phyloP scores from a whole-genome alignment of 2,888 invertebrate species.

The Oegoconia quadripuncta region DNA sequence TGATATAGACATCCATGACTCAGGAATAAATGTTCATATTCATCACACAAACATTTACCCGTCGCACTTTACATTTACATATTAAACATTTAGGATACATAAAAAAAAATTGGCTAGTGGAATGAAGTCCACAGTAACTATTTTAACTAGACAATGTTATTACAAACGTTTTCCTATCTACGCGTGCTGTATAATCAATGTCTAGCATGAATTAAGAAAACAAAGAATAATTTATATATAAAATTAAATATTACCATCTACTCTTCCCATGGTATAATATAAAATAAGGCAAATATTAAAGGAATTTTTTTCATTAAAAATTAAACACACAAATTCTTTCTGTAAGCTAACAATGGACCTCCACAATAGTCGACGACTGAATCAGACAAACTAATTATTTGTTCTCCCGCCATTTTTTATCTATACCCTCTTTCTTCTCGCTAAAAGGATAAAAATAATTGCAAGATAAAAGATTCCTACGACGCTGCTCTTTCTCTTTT shows the following conservation, averaged over 20 bases:
- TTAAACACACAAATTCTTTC: conserved; percentile 11
- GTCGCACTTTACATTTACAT: too few relatives aligned
- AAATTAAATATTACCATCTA: background rate
- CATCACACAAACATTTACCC: too few relatives aligned
- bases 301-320: conserved; percentile 11
- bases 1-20: too few relatives aligned
- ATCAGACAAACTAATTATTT: conserved; percentile 71
- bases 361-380: conserved; percentile 31
- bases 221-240: background rate
- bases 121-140: too few relatives aligned
- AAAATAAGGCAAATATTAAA: conserved; percentile 9
- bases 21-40: too few relatives aligned
- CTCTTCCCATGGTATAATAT: too few relatives aligned
- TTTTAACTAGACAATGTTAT: too few relatives aligned
- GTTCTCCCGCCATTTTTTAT: conserved; percentile 42
- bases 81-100: too few relatives aligned
- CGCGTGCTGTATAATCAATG: too few relatives aligned
- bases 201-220: too few relatives aligned
- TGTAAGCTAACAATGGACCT: conserved; percentile 6
- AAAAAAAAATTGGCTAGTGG: too few relatives aligned
- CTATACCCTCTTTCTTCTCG: conserved; percentile 54
- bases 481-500: conserved; percentile 32
- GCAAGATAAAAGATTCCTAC: conserved; percentile 72
- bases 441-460: conserved; percentile 78
- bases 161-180: too few relatives aligned